Base-by-base conservation (phyloP, 30 jellyfish, hydroid and myxozoan species). In the Turritopsis dohrnii region DNA sequence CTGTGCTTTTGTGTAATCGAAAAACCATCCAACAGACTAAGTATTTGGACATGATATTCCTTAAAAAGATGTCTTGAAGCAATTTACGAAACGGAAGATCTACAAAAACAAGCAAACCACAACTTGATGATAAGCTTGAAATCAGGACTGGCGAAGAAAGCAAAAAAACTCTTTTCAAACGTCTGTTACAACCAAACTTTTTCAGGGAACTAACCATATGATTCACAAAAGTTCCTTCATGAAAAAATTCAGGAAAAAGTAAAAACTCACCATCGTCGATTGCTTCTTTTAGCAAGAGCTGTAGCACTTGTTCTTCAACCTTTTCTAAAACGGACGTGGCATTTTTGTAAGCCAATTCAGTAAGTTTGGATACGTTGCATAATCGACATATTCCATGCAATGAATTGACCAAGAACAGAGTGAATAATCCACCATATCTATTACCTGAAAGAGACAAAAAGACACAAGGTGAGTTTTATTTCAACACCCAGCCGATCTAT, bases 361-460 rank as follows among this genome's bases (percentile, higher is more conserved):
- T 26, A 1, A 85, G 60, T 25, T 81, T 79, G 20, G 94, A 71
- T 21, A 81, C 30, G 23, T 85, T 75, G 80, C 97, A 90, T n/a
- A 85, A 54, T 60, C 77, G 27, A 54, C 95, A 90, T 25, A 90
- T 72, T 19, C 89, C 95, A 31, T 84, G 76, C 27, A 90, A 89
- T 16, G 97, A 92, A 52, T 81, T 84, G 71, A 84, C 71, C 71
- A 85, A 87, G 71, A 90, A 90, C 60, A 90, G 71, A 26, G 97
- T 90, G 28, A 90, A 76, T 79, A 90, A 75, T 20, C 95, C 88
- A 28, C 95, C 97, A 29, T 79, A n/a, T n/a, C 76, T 85, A 74
- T 22, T 73, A 29, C 60, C 97, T 85, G 86, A 18, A 31, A 60
- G 22, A 71, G 20, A 53, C 53, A 8, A 54, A 0, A 9, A n/a